phyloP scores from a whole-genome alignment of 2,113 vertebrate genomes.

The Eulemur rufifrons region DNA sequence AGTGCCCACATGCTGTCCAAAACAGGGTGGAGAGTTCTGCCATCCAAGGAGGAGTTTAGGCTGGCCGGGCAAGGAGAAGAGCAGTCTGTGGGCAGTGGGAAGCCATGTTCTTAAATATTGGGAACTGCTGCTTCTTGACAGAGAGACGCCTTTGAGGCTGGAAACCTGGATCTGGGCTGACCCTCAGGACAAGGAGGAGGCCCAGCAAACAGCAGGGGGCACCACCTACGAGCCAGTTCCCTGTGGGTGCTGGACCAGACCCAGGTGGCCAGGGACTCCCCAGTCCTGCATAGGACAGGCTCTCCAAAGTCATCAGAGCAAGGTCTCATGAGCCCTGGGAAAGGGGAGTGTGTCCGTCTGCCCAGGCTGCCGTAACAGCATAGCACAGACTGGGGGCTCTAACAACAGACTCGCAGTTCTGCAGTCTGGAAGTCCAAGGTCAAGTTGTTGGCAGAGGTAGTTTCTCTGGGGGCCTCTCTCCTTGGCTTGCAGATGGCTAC shows the following conservation, averaged over 20 bases:
- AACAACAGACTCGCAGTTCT: background rate
- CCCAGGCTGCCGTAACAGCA: background rate
- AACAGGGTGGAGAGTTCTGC: background rate
- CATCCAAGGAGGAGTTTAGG: background rate
- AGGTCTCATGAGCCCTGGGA: background rate
- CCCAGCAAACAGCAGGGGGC: background rate
- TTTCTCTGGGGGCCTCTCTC: background rate
- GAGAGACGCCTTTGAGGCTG: background rate
- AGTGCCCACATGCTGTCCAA: background rate
- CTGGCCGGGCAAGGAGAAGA: background rate
- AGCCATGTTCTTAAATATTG: background rate
- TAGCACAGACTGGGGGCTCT: background rate
- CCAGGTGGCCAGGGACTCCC: background rate
- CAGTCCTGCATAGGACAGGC: background rate
- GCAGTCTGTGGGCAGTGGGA: no score
- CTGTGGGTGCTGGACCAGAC: background rate
- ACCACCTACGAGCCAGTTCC: rapidly evolving
- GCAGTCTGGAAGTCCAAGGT: background rate
- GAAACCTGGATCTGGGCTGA: background rate
- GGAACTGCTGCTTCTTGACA: background rate
- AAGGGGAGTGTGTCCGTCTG: background rate
- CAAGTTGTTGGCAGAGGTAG: background rate
- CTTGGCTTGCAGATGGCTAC: background rate
- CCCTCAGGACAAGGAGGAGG: background rate
- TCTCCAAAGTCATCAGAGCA: background rate